Base-by-base conservation (phyloP, 1,140 invertebrate genomes). In the Monochamus saltuarius region DNA sequence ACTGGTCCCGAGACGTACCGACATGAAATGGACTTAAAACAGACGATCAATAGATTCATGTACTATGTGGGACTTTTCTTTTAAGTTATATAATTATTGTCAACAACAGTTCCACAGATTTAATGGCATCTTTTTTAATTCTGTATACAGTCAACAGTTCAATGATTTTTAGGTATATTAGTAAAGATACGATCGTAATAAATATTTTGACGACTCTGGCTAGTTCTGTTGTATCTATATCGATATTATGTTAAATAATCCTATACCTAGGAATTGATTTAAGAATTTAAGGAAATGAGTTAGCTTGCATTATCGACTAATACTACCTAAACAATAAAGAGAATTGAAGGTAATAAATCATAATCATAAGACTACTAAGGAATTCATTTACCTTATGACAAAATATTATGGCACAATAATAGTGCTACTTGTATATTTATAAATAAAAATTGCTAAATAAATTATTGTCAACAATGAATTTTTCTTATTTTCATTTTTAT, bases 391-490 rank as follows among this genome's bases (percentile, higher is more conserved):
- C 22, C 22, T 29, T 29, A 56, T 56, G 55, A 47, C 22, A 16
- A 47, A 40, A 47, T 56, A 56, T 56, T 56, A 56, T 56, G 40
- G 55, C 55, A 56, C 55, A 34, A 45, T 29, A 29, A 29, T 56
- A 35, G 55, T 56, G 55, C 55, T 50, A 53, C 17, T 54, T 53
- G 47, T 60, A 60, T 38, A 60, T 60, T 60, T 52, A 39, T 60
- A 60, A 53, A 60, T 29, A 29, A 29, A 29, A 58, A 42, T 49
- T 60, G 58, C 47, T 60, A 40, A 60, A 60, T 57, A 42, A 57
- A 57, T 43, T 43, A 46, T 54, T 34, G 52, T 38, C 39, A 39
- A 54, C 52, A 38, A 39, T 38, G 35, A 51, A 35, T 34, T 22
- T n/a, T 19, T 29, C 34, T 38, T 36, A 19, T 56, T 42, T 37